These are phyloP conservation scores for Tragulus kanchil DNA, from an alignment of 2,113 vertebrate genomes.

Conservation along the genomic window DNA sequence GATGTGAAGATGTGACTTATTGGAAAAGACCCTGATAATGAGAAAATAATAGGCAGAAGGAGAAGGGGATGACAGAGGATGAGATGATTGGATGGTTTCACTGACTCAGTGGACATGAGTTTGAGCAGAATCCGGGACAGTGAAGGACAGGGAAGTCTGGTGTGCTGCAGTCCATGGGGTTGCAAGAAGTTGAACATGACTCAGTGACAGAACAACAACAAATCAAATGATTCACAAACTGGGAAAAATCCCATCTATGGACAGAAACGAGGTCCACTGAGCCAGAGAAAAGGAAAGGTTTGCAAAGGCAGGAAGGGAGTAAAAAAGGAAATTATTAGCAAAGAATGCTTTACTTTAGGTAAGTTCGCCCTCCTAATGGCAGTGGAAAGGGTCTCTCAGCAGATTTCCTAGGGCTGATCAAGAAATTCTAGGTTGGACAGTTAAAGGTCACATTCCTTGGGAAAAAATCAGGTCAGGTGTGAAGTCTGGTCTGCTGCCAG, in stretches of 20 bases:
- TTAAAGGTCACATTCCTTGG: background rate
- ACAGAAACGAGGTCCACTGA: background rate
- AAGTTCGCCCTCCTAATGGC: background rate
- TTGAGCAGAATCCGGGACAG: background rate
- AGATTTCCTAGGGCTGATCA: background rate
- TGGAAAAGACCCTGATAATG: background rate
- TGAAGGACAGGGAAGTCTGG: background rate
- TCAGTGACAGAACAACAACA: background rate
- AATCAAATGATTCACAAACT: background rate
- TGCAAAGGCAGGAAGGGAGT: background rate
- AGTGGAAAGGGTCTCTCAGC: background rate
- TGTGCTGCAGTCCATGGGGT: background rate
- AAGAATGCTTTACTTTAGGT: background rate
- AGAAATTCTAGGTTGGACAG: background rate
- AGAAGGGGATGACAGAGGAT: background rate
- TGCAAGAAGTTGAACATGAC: accelerated
- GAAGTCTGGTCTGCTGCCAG: background rate
- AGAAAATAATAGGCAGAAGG: background rate
- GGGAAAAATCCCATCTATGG: background rate
- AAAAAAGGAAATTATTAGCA: background rate
- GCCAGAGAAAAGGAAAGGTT: background rate
- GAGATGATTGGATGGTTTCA: background rate
- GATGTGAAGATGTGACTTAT: background rate
- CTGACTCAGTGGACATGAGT: background rate
- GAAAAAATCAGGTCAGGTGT: background rate